A percentile compares a stretch with the other conserved stretches of the same genome.
phyloP scores from a whole-genome alignment of 2,113 vertebrate genomes.

The Ramphastos sulfuratus region DNA sequence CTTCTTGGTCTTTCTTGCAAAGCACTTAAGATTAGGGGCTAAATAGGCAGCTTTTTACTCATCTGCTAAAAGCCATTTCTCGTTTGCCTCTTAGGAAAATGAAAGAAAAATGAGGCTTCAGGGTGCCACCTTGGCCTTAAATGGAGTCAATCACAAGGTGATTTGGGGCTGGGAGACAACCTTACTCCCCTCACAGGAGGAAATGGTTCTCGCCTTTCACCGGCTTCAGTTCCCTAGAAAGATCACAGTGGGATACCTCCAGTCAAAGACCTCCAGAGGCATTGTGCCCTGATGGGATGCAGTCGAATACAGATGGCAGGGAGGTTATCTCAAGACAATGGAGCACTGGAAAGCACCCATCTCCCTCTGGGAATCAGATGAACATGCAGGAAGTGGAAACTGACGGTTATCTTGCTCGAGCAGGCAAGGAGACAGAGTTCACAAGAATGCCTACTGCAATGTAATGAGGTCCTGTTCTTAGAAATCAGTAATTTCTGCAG shows the following conservation, averaged over 20 bases:
- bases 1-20: not conserved
- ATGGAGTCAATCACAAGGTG: not conserved
- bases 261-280: not conserved
- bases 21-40: not conserved
- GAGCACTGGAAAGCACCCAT: not conserved
- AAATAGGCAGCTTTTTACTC: not conserved
- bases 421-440: not conserved
- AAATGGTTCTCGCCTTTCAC: not conserved
- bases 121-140: not conserved
- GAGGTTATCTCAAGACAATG: not conserved
- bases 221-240: not conserved
- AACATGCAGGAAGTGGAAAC: not conserved
- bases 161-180: not conserved
- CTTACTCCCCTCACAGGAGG: not conserved
- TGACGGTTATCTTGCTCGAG: not conserved
- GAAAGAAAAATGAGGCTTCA: not conserved
- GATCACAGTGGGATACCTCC: not conserved
- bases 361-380: not conserved
- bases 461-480: not conserved
- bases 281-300: not conserved
- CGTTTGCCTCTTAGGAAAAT: not conserved
- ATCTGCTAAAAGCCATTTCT: not conserved
- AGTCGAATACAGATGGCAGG: not conserved
- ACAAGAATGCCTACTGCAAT: not conserved
- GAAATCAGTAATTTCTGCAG: not conserved